Evolutionary conservation across 2,113 vertebrate genomes (phyloP), one percentile per base, ranked within the genome.

Genomic region (Bagarius yarrelli): DNA sequence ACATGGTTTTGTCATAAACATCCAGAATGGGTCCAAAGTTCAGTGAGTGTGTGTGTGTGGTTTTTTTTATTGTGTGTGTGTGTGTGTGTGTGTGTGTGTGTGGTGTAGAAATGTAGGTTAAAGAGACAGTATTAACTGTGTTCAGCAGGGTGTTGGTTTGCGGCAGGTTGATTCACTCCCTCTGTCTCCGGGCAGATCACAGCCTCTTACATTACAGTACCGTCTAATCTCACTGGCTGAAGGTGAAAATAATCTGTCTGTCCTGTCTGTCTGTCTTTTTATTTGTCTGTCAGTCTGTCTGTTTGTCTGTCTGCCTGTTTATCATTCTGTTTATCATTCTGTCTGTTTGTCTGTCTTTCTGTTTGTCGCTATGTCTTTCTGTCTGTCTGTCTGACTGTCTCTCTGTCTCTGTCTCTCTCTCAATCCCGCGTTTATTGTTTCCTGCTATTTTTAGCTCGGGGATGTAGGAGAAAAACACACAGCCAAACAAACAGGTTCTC

Each of bases 151-250:
- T 78, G 78, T 83, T 30, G n/a, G 36, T 44, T 81, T 81, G 61
- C 40, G 73, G 12, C 81, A 56, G 11, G 52, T 40, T n/a, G 27
- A 30, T 78, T 67, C 67, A 78, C 67, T 69, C 79, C 82, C 50
- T 83, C 78, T 83, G 66, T 81, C 63, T 78, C 78, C 44, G 40
- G 73, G 81, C 81, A 83, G 78, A 81, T 73, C 16, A n/a, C 23
- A 15, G 11, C 25, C 11, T 27, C 3, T 40, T 40, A 40, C 36
- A 4, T 40, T 40, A 40, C 36, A 40, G 36, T 40, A 40, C 36
- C 36, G 36, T 40, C 36, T 40, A 40, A 4, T 40, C 36, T 40
- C 8, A 40, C 36, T 40, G 36, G 3, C 36, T 40, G 36, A 3
- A 4, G 36, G 15, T 70, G 40, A n/a, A 47, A 47, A n/a, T 69